Percentiles rank a stretch among this genome's conserved stretches.
These are phyloP conservation scores for Eulacestoma nigropectus DNA, from an alignment of 2,113 vertebrate species.

Conservation along the genomic window DNA sequence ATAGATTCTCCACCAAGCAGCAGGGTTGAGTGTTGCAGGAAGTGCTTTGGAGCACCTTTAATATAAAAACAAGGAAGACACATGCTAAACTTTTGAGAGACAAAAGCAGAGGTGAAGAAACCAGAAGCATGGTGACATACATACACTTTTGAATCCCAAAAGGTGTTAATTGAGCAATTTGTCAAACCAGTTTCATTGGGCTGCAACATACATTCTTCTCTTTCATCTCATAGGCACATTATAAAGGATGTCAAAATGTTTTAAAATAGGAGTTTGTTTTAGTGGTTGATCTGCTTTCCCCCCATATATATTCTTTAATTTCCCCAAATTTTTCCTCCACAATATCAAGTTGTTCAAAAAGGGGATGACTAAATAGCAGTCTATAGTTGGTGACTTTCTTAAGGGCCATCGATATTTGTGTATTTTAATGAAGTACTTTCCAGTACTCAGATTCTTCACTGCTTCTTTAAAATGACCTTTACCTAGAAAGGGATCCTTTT, in stretches of 20 bases:
- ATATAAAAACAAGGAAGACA: conserved; percentile 71
- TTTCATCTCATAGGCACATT: not conserved
- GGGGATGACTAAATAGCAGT: not conserved
- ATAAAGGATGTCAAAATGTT: not conserved
- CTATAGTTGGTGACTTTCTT: not conserved
- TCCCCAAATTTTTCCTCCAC: not conserved
- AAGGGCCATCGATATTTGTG: not conserved
- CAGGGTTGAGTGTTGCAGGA: conserved; percentile 86
- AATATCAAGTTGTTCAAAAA: not conserved
- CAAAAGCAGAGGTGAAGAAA: not conserved
- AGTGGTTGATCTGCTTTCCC: not conserved
- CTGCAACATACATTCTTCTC: not conserved
- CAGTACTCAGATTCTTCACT: not conserved
- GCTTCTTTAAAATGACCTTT: not conserved
- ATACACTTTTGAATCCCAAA: not conserved
- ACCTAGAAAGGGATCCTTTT: not conserved
- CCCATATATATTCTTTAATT: not conserved
- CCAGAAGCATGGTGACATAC: not conserved
- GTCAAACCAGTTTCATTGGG: not conserved
- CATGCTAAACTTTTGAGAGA: not conserved
- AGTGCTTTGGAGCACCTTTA: conserved; percentile 86
- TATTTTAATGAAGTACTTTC: conserved; percentile 21
- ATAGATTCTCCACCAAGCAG: conserved; percentile 83
- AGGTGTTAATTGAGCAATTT: not conserved
- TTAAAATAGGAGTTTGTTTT: not conserved